Evolutionary conservation across 2,113 vertebrate species (phyloP), one percentile per base, ranked within the genome.

Genomic region (Amphilophus citrinellus): DNA sequence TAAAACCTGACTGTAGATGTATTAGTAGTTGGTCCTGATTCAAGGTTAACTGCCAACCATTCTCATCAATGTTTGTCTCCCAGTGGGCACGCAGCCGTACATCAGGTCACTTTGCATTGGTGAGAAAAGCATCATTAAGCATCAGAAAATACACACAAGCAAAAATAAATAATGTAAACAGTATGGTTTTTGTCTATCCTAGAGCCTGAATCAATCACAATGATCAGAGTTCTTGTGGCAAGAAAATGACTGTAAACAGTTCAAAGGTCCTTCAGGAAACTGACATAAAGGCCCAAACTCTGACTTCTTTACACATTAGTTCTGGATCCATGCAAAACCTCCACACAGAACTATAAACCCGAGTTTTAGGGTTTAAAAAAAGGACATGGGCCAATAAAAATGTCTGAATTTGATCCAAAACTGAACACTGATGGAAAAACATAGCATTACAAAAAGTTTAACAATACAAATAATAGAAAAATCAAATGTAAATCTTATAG

Each of bases 131-230:
- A 66, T 84, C 59, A 44, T 60, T 22, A 62, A 73, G 80, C 80
- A 60, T 78, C 71, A 73, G 53, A 60, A 66, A 57, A 60, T 59
- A 80, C 80, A 56, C 1, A 37, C 65, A 65, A 10, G 61, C 7
- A 2, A 13, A 80, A 87, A 86, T 35, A 81, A 85, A 88, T 76
- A 37, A 77, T 77, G 83, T 82, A 86, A 86, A 86, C 86, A 82
- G 57, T 39, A 32, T 59, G 50, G 47, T 71, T 80, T 37, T 7
- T 10, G 32, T 82, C 11, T 32, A 9, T 20, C 8, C 66, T 56
- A 63, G 30, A 77, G 10, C 62, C 79, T 61, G 76, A 83, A 39
- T 44, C 60, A 71, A 37, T 42, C 35, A 57, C 5, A 57, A n/a
- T 3, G 32, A 30, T 59, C 47, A 14, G 35, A 65, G 75, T 30